Base-by-base conservation (phyloP, 2,888 invertebrate species). In the Lysandra coridon region DNA sequence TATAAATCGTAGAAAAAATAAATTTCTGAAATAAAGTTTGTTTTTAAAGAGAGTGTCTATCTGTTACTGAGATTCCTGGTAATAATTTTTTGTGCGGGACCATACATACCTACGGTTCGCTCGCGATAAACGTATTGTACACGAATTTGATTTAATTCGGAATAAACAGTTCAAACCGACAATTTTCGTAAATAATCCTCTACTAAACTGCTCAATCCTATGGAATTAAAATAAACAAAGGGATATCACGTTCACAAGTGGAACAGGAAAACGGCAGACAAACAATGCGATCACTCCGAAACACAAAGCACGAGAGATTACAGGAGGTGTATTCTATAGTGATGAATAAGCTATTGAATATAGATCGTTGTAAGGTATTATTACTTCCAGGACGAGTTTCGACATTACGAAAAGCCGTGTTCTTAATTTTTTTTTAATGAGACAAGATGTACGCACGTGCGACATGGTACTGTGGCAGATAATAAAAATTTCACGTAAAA, bases 161-260 rank as follows among this genome's bases (percentile, higher is more conserved):
- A 53, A 53, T 14, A 53, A 53, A 49, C 7, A 12, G 49, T 49
- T 49, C 12, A 49, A 53, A 53, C 53, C 3, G 12, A 17, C 53
- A 44, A 44, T 44, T 44, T 53, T 53, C 53, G 53, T 14, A 57
- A 57, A 49, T 17, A 57, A 57, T 57, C 17, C 12, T 17, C 57
- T 0, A 17, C 57, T 57, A 57, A 14, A 3, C 1, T 57, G 12
- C 53, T 57, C 53, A 57, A 17, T 57, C 4, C 2, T 4, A 57
- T 57, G 57, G 57, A 4, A 57, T 57, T 57, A 12, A 30, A 10
- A 2, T 30, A 4, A 1, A 37, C 14, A 14, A 69, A 33, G 14
- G 69, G 69, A 14, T 69, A 69, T 69, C 33, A 37, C 69, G 30
- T 69, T 37, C 69, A 69, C 69, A 33, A 69, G 33, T 69, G 69